These are phyloP conservation scores for Globodera rostochiensis DNA, from an alignment of 1,140 invertebrate genomes.

Conservation along the genomic window DNA sequence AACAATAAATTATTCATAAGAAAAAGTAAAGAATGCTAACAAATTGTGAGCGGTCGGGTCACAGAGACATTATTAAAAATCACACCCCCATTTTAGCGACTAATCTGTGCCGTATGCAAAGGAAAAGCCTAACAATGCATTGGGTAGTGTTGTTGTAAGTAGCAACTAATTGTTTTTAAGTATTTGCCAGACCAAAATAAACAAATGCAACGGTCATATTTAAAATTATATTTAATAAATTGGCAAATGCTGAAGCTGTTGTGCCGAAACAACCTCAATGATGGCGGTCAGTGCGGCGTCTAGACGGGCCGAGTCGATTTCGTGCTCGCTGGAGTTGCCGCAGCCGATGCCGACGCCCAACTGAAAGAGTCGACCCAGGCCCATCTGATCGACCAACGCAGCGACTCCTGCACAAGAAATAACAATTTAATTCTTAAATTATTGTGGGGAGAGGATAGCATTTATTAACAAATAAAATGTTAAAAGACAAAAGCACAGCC, in stretches of 20 bases:
- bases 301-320: slow-evolving; percentile 21
- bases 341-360: slow-evolving; percentile 60
- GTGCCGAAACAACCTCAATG: slow-evolving; percentile 35
- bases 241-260: slow-evolving; percentile 9
- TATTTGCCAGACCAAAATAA: too few relatives aligned
- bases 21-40: too few relatives aligned
- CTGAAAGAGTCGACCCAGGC: slow-evolving; percentile 44
- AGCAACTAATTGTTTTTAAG: too few relatives aligned
- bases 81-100: too few relatives aligned
- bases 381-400: slow-evolving; percentile 37
- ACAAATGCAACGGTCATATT: too few relatives aligned
- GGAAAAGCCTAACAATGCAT: too few relatives aligned
- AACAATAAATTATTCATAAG: too few relatives aligned
- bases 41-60: too few relatives aligned
- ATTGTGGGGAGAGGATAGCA: too few relatives aligned
- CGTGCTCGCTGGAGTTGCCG: slow-evolving; percentile 11
- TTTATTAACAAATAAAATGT: background rate
- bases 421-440: background rate
- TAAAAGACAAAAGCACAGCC: background rate
- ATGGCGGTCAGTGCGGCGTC: slow-evolving; percentile 44
- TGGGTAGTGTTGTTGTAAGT: too few relatives aligned
- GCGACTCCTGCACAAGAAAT: slow-evolving; percentile 12
- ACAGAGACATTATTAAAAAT: too few relatives aligned
- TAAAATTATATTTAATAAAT: background rate
- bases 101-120: too few relatives aligned